Base-by-base conservation (phyloP, 23 tunicate species). In the Clavelina lepadiformis region DNA sequence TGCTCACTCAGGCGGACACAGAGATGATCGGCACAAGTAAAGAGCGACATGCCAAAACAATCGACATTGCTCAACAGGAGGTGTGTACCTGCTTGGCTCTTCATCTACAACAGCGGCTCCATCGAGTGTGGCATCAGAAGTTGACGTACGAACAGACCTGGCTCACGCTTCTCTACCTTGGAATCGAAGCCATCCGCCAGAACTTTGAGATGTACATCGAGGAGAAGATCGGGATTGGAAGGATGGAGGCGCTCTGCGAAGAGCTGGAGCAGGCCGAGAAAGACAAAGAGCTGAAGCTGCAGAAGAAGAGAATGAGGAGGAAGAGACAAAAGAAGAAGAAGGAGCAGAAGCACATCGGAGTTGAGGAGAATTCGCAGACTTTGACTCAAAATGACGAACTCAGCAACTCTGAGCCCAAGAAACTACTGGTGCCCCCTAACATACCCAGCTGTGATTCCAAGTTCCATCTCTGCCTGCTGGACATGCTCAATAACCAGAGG, bases 61-160 rank as follows among this genome's bases (percentile, higher is more conserved):
- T 79, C 35, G 96, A 88, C 44, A 56, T 88, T 4, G 96, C 96
- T 0, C 96, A 88, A 61, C 88, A 88, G 47, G 96, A 88, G 68
- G 96, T 88, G 34, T 73, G 86, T 41, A 88, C 88, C 22, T 88
- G 96, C 62, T 60, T 88, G 22, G 75, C 91, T 51, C 32, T 88
- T 38, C 74, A 80, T 55, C 60, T 88, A 38, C 65, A 88, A 67
- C 77, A 88, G 51, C 72, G 96, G 13, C 61, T 88, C 1, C 88
- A 88, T 46, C 51, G 55, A 57, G 67, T 88, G 29, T 88, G 96
- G 96, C 80, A 74, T 24, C 51, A 60, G 45, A 84, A 82, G 45
- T 57, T 72, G 11, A 84, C 88, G 8, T 66, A 59, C 23, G 73
- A 71, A 22, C 96, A 88, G 41, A 80, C 96, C 31, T 88, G 96